Conservation (phyloP, 1,140 invertebrate genomes). For the Euura lappo region DNA sequence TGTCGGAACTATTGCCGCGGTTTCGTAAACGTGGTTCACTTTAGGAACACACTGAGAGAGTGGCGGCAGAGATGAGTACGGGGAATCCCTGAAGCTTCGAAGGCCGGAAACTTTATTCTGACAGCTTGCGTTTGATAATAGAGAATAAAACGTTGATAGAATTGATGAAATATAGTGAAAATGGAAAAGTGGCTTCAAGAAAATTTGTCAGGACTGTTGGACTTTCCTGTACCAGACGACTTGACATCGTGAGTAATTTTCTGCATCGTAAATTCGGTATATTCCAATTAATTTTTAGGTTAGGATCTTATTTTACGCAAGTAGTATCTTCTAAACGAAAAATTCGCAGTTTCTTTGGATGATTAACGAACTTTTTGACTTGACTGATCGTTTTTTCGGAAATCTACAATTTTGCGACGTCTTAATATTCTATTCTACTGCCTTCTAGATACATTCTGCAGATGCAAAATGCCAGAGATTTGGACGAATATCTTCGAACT, state of each 20-base stretch:
- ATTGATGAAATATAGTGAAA: not conserved
- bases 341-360: conserved; percentile 7
- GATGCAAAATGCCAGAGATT: conserved; percentile 70
- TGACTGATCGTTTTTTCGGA: not conserved
- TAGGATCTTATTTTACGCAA: not conserved
- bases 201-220: conserved; percentile 64
- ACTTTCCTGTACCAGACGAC: conserved; percentile 69
- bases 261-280: not conserved
- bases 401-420: not conserved
- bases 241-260: conserved; percentile 64
- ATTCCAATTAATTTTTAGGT: conserved; percentile 8
- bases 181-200: conserved; percentile 67
- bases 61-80: too few relatives aligned
- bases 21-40: too few relatives aligned
- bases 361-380: conserved; percentile 15
- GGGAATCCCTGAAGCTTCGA: too few relatives aligned
- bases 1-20: too few relatives aligned
- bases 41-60: too few relatives aligned
- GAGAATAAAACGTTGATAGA: not conserved
- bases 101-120: not conserved
- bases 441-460: conserved; percentile 65
- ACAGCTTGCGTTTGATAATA: not conserved
- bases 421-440: conserved; percentile 13
- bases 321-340: conserved; percentile 11
- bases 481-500: conserved; percentile 74